Conservation (phyloP, 2,113 vertebrate genomes). For the Macroglossus sobrinus region DNA sequence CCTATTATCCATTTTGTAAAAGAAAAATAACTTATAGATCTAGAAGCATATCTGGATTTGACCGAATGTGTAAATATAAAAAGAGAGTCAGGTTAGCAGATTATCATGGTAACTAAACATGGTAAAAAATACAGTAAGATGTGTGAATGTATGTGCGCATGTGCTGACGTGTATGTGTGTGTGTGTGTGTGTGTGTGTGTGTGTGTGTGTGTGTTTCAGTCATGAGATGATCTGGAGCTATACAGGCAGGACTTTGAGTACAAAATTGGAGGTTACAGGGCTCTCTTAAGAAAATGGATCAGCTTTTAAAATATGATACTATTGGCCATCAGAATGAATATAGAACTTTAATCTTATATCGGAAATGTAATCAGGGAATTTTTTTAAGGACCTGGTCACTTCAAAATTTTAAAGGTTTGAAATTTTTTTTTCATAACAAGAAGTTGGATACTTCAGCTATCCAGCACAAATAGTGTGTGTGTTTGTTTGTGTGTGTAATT, state of each 20-base stretch:
- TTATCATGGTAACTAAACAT: not conserved
- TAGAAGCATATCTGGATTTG: not conserved
- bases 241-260: not conserved
- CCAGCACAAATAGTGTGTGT: not conserved
- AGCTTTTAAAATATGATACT: not conserved
- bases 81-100: not conserved
- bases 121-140: not conserved
- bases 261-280: not conserved
- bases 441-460: not conserved
- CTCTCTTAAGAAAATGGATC: not conserved
- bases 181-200: not conserved
- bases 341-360: not conserved
- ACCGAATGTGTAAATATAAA: not conserved
- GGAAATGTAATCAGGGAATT: not conserved
- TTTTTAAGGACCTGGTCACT: not conserved
- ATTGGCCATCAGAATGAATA: not conserved
- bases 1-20: not conserved
- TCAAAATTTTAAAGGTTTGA: not conserved
- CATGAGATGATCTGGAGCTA: too few relatives aligned
- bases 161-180: not conserved
- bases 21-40: not conserved
- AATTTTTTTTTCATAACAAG: not conserved
- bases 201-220: not conserved
- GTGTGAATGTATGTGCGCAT: accelerated
- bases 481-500: not conserved